Evolutionary conservation across 2,888 invertebrate species (phyloP).

Genomic region (Melanostoma mellinum): DNA sequence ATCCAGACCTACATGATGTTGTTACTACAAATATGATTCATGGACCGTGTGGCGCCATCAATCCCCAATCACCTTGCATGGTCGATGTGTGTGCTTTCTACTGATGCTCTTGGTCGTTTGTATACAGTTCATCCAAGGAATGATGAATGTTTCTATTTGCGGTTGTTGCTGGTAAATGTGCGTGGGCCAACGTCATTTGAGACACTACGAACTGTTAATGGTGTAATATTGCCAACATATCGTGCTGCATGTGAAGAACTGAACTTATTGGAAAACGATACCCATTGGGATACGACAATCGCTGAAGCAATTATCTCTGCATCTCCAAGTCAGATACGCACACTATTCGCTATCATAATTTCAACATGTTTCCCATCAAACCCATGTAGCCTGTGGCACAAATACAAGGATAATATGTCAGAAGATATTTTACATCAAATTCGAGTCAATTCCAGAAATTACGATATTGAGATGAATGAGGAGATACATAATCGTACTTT

Average conservation of each 20-base stretch:
- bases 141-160: too few relatives aligned
- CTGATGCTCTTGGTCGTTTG: conserved; percentile 64
- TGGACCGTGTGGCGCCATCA: too few relatives aligned
- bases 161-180: conserved; percentile 77
- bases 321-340: conserved; percentile 45
- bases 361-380: too few relatives aligned
- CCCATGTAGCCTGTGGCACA: too few relatives aligned
- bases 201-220: conserved; percentile 78
- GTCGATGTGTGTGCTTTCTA: conserved; percentile 76
- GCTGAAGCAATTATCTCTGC: conserved; percentile 49
- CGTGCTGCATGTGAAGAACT: conserved; percentile 77
- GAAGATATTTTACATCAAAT: too few relatives aligned
- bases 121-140: not conserved
- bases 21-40: too few relatives aligned
- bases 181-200: conserved; percentile 53
- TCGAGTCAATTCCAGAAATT: too few relatives aligned
- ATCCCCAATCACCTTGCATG: conserved; percentile 79
- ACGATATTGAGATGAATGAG: too few relatives aligned
- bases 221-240: conserved; percentile 77
- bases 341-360: conserved; percentile 48
- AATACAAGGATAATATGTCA: too few relatives aligned
- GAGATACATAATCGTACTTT: not conserved
- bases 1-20: too few relatives aligned
- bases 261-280: conserved; percentile 76
- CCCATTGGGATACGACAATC: too few relatives aligned